A percentile compares a stretch with the other conserved stretches of the same genome.
Evolutionary conservation across 2,888 invertebrate genomes (phyloP).

Genomic region (Pachycephus smyrnensis): DNA sequence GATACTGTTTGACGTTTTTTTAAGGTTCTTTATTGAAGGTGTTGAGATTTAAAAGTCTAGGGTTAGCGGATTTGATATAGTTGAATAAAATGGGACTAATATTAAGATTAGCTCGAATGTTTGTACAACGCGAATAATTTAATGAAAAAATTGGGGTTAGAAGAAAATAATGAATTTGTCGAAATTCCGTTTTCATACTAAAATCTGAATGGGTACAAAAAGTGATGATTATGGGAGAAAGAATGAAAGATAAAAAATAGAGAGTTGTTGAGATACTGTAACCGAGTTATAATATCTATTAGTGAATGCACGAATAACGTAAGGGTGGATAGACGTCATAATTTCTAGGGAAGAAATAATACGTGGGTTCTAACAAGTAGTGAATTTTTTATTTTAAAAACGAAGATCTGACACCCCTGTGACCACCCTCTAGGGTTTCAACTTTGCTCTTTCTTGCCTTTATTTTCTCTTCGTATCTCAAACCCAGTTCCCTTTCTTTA

Average conservation of each 20-base stretch:
- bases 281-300: background rate
- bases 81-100: background rate
- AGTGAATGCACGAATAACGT: background rate
- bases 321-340: background rate
- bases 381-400: slow-evolving; percentile 24
- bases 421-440: slow-evolving; percentile 1
- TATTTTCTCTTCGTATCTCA: slow-evolving; percentile 2
- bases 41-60: background rate
- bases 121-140: background rate
- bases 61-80: background rate
- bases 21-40: background rate
- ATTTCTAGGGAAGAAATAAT: slow-evolving; percentile 16
- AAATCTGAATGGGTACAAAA: too few relatives aligned
- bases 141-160: background rate
- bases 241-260: background rate
- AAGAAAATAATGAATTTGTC: too few relatives aligned
- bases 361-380: slow-evolving; percentile 16
- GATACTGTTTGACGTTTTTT: background rate
- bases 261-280: background rate
- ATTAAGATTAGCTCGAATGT: background rate
- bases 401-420: slow-evolving; percentile 14
- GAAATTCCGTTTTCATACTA: too few relatives aligned
- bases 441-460: slow-evolving; percentile 13
- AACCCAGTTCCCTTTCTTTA: background rate
- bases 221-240: background rate